Evolutionary conservation across 2,888 invertebrate species (phyloP).

Genomic region (Drosophila mettleri): DNA sequence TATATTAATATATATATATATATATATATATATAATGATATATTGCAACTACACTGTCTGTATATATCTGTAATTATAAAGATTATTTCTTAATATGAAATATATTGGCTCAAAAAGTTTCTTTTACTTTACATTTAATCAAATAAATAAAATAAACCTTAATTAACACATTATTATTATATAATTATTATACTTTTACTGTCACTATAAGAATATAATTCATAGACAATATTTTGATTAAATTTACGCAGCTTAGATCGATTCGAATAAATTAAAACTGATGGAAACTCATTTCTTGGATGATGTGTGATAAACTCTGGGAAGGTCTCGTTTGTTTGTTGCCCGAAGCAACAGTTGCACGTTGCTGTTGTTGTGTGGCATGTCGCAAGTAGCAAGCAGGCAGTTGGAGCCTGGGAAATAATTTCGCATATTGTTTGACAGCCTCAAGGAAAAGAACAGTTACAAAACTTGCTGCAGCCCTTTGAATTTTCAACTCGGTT

Average conservation of each 20-base stretch:
- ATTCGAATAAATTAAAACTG: slow-evolving; percentile 10
- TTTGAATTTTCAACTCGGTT: slow-evolving; percentile 49
- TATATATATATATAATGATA: too few relatives aligned
- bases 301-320: slow-evolving; percentile 36
- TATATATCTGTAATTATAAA: too few relatives aligned
- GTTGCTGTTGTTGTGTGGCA: not conserved
- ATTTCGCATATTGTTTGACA: slow-evolving; percentile 45
- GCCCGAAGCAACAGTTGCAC: slow-evolving; percentile 54
- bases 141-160: too few relatives aligned
- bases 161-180: not conserved
- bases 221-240: too few relatives aligned
- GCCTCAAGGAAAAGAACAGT: slow-evolving; percentile 21
- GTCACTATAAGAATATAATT: not conserved
- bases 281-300: slow-evolving; percentile 22
- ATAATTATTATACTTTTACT: not conserved
- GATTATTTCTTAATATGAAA: too few relatives aligned
- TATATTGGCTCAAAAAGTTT: too few relatives aligned
- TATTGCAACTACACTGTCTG: too few relatives aligned
- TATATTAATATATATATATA: too few relatives aligned
- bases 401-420: slow-evolving; percentile 31
- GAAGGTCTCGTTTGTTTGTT: slow-evolving; percentile 28
- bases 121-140: too few relatives aligned
- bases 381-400: slow-evolving; percentile 3
- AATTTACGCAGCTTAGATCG: not conserved
- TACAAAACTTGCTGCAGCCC: slow-evolving; percentile 50